Evolutionary conservation across 1,140 invertebrate species (phyloP).

Genomic region (Drosophila mauritiana): DNA sequence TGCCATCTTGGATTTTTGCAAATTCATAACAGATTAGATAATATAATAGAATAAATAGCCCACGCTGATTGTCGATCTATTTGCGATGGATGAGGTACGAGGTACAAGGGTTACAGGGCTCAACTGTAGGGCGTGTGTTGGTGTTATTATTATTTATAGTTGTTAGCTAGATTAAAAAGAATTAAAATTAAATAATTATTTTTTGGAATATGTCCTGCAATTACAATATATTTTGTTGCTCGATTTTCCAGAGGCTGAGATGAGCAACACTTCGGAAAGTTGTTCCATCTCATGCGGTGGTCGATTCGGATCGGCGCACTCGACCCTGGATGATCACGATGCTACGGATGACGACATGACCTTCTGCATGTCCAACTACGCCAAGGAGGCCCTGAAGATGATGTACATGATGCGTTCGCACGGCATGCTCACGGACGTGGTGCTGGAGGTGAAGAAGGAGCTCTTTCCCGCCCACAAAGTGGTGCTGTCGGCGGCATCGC

Average conservation of each 20-base stretch:
- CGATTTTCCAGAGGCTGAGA: slow-evolving; percentile 57
- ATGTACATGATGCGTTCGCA: slow-evolving; percentile 95
- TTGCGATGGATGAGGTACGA: slow-evolving; percentile 27
- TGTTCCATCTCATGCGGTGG: slow-evolving; percentile 56
- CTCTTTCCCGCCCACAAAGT: slow-evolving; percentile 96
- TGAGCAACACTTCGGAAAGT: slow-evolving; percentile 65
- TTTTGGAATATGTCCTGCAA: too few relatives aligned
- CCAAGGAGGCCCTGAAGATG: slow-evolving; percentile 94
- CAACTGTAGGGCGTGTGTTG: slow-evolving; percentile 8
- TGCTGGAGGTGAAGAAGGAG: slow-evolving; percentile 93
- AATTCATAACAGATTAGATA: slow-evolving; percentile 39
- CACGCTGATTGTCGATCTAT: slow-evolving; percentile 36
- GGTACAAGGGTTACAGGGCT: slow-evolving; percentile 44
- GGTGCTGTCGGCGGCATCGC: slow-evolving; percentile 95
- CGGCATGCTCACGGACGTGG: slow-evolving; percentile 95
- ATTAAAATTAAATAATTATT: too few relatives aligned
- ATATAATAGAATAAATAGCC: slow-evolving; percentile 34
- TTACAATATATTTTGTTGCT: background rate
- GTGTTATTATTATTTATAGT: background rate
- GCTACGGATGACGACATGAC: slow-evolving; percentile 89
- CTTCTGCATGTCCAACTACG: slow-evolving; percentile 93
- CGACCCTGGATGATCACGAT: slow-evolving; percentile 74
- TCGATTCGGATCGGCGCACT: slow-evolving; percentile 53
- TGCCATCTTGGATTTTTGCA: slow-evolving; percentile 29
- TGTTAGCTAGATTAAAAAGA: too few relatives aligned